Percentiles rank a stretch among this genome's conserved stretches.
These are phyloP conservation scores for Rostratula benghalensis DNA, from an alignment of 2,113 vertebrate species.

Conservation along the genomic window DNA sequence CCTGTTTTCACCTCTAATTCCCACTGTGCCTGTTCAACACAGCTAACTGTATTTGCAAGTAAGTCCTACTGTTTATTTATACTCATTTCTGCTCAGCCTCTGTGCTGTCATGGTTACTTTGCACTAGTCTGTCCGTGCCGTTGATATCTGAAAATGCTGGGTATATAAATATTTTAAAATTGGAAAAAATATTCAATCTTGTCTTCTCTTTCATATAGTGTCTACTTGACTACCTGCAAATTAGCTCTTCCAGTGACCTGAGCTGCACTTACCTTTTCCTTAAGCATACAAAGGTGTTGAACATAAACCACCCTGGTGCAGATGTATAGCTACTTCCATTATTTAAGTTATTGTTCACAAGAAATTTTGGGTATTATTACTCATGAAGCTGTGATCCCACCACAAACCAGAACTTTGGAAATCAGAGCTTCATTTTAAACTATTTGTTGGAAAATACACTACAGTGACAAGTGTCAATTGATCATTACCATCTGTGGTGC, in stretches of 20 bases:
- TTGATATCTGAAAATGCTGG: neutral
- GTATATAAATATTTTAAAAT: neutral
- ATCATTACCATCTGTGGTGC: neutral
- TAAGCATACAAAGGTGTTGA: rapidly evolving
- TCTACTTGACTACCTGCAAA: neutral
- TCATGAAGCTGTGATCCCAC: neutral
- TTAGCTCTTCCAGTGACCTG: neutral
- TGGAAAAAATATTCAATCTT: neutral
- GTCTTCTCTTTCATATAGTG: neutral
- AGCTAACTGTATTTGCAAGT: neutral
- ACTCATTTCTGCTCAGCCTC: neutral
- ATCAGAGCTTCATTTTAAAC: neutral
- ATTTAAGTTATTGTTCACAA: neutral
- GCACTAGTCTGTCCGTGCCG: neutral
- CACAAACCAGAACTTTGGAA: neutral
- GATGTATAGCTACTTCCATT: neutral
- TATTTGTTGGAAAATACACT: neutral
- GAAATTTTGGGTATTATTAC: neutral
- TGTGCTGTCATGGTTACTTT: neutral
- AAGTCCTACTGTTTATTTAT: neutral
- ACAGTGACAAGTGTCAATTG: neutral
- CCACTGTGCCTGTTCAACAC: neutral
- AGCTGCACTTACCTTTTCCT: neutral
- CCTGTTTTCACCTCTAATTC: neutral
- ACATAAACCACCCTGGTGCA: neutral